These are phyloP conservation scores for Falco rusticolus DNA, from an alignment of 2,797 vertebrate species.

Conservation along the genomic window DNA sequence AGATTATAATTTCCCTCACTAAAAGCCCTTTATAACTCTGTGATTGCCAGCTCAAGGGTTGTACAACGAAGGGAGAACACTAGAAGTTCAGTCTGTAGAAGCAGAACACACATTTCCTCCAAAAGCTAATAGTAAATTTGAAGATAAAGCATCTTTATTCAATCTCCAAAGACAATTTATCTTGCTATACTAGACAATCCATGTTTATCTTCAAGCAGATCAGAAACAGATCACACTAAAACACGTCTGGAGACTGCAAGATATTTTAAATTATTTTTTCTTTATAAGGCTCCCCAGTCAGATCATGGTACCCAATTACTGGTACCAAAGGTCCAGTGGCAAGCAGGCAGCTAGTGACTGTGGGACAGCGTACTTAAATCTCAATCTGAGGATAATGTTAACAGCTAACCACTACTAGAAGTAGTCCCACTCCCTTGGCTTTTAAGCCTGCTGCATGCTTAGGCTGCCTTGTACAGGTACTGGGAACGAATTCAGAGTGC, in stretches of 20 bases:
- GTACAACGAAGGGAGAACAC: background rate
- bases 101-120: background rate
- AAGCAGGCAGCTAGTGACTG: background rate
- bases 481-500: background rate
- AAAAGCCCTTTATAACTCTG: background rate
- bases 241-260: background rate
- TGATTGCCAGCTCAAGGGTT: background rate
- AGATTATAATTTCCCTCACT: background rate
- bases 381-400: background rate
- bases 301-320: background rate
- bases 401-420: background rate
- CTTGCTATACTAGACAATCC: background rate
- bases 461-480: background rate
- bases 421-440: background rate
- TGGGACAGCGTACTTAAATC: background rate
- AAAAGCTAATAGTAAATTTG: background rate
- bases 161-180: background rate
- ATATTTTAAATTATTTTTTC: background rate
- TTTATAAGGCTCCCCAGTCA: background rate
- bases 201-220: background rate
- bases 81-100: background rate
- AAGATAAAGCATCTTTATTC: background rate
- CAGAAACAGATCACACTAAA: background rate
- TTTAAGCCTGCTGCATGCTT: background rate
- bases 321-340: background rate